Conservation (phyloP, 2,113 vertebrate species). For the Xiphorhynchus elegans region DNA sequence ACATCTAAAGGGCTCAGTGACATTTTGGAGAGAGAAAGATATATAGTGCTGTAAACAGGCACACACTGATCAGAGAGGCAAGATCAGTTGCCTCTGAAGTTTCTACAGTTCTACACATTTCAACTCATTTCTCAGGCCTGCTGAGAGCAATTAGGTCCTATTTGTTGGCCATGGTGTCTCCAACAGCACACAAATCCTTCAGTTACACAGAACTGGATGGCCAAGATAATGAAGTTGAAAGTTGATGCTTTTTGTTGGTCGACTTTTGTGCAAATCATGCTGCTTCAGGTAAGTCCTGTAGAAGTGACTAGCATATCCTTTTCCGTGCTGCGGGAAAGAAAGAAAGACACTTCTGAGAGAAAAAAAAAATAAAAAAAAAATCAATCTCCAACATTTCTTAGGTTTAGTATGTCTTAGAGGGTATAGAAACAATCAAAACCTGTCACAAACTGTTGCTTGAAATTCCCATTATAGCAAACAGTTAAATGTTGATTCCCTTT, state of each 20-base stretch:
- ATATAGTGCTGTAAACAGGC: conserved; percentile 99
- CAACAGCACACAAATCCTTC: conserved; percentile 80
- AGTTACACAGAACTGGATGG: conserved; percentile 84
- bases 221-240: conserved; percentile 92
- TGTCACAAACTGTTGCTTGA: neutral
- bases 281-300: conserved; percentile 93
- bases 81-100: conserved; percentile 77
- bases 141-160: conserved; percentile 90
- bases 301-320: conserved; percentile 98
- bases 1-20: conserved; percentile 96
- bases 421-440: conserved; percentile 24
- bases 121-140: conserved; percentile 94
- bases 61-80: conserved; percentile 90
- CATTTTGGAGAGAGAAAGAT: conserved; percentile 88
- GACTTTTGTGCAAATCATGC: conserved; percentile 98
- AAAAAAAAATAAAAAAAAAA: conserved; percentile 9
- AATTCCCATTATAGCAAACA: neutral
- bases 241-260: conserved; percentile 89
- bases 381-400: conserved; percentile 2
- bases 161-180: conserved; percentile 80
- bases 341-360: conserved; percentile 78
- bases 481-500: neutral
- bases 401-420: conserved; percentile 27
- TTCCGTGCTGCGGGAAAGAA: conserved; percentile 89
- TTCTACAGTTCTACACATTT: conserved; percentile 85